Evolutionary conservation across 2,888 invertebrate species (phyloP).

Genomic region (Pammene fasciana): DNA sequence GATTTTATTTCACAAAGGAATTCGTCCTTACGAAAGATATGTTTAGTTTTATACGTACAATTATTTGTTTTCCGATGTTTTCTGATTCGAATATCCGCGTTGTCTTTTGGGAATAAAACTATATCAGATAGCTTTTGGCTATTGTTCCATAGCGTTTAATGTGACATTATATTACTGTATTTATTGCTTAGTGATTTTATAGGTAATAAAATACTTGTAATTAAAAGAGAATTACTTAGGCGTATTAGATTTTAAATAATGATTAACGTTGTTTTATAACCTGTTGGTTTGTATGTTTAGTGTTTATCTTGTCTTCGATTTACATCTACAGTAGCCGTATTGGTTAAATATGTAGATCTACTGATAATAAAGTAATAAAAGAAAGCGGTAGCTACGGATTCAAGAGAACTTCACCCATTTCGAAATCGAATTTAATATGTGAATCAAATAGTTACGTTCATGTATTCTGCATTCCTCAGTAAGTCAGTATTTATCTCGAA

Average conservation of each 20-base stretch:
- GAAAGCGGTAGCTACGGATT: background rate
- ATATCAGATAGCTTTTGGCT: background rate
- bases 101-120: conserved; percentile 1
- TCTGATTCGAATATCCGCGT: conserved; percentile 18
- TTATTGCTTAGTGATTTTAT: background rate
- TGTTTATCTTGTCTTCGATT: background rate
- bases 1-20: conserved; percentile 33
- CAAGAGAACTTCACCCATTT: background rate
- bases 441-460: too few relatives aligned
- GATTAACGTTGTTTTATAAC: background rate
- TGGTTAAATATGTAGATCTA: background rate
- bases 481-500: too few relatives aligned
- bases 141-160: background rate
- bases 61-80: background rate
- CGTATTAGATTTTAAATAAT: too few relatives aligned
- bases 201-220: background rate
- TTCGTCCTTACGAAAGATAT: conserved; percentile 30
- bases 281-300: background rate
- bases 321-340: background rate
- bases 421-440: too few relatives aligned
- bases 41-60: conserved; percentile 17
- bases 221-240: too few relatives aligned
- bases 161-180: background rate
- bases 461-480: too few relatives aligned
- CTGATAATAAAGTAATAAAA: background rate